A percentile compares a stretch with the other conserved stretches of the same genome.
phyloP scores from a whole-genome alignment of 2,113 vertebrate genomes.

The Syngnathus typhle region DNA sequence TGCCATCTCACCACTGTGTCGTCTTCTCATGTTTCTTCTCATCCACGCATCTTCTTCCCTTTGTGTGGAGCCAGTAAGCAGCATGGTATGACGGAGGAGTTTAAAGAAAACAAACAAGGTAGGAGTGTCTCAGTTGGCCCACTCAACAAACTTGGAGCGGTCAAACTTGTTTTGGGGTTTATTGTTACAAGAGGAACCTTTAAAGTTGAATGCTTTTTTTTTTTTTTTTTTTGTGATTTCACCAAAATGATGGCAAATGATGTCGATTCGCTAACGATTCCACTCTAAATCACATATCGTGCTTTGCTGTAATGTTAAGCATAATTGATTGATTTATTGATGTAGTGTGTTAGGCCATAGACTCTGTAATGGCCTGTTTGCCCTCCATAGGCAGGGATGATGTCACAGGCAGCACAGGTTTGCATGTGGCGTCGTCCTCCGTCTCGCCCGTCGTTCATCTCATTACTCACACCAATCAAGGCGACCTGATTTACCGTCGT shows the following conservation, averaged over 20 bases:
- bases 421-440: slow-evolving; percentile 57
- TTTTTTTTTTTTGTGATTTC: neutral
- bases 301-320: slow-evolving; percentile 21
- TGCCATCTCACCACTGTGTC: slow-evolving; percentile 59
- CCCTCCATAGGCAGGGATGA: slow-evolving; percentile 49
- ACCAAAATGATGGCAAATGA: neutral
- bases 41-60: slow-evolving; percentile 55
- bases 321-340: slow-evolving; percentile 50
- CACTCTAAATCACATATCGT: neutral
- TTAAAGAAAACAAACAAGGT: slow-evolving; percentile 53
- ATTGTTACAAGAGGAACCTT: slow-evolving; percentile 8
- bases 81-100: slow-evolving; percentile 60
- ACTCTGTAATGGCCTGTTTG: slow-evolving; percentile 38
- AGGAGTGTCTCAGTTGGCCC: slow-evolving; percentile 43
- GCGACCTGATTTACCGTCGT: slow-evolving; percentile 57
- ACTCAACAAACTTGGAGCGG: slow-evolving; percentile 42
- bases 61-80: slow-evolving; percentile 69
- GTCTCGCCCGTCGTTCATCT: slow-evolving; percentile 44
- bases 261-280: neutral
- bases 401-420: slow-evolving; percentile 56
- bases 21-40: slow-evolving; percentile 51
- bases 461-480: slow-evolving; percentile 59
- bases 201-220: neutral
- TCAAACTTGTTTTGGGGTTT: slow-evolving; percentile 12
- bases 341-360: slow-evolving; percentile 31